A percentile compares a stretch with the other conserved stretches of the same genome.
phyloP scores from a whole-genome alignment of 1,140 invertebrate species.

The Sitodiplosis mosellana region DNA sequence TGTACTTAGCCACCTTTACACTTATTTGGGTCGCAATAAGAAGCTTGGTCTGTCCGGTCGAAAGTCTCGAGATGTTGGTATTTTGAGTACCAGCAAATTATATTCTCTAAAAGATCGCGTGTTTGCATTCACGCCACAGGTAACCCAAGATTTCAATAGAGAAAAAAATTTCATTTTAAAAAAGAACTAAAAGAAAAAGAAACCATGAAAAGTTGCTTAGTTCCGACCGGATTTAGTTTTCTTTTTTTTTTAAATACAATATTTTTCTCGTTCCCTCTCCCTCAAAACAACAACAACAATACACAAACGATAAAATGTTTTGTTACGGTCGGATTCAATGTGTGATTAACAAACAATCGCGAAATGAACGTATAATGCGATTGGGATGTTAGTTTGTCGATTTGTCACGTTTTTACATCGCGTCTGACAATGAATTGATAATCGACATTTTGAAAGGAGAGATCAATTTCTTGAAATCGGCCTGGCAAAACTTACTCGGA shows the following conservation, averaged over 20 bases:
- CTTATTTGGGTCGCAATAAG: slow-evolving; percentile 82
- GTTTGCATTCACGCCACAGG: slow-evolving; percentile 97
- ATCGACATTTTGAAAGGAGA: slow-evolving; percentile 93
- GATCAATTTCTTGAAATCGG: slow-evolving; percentile 90
- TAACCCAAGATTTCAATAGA: slow-evolving; percentile 27
- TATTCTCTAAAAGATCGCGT: slow-evolving; percentile 91
- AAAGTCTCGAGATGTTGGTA: slow-evolving; percentile 88
- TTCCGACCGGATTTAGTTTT: slow-evolving; percentile 3
- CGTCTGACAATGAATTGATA: slow-evolving; percentile 90
- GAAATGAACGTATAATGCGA: too few species aligned
- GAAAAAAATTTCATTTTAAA: too few species aligned
- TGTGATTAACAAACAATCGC: too few species aligned
- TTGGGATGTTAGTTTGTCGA: slow-evolving; percentile 66
- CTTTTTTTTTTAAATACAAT: slow-evolving; percentile 13
- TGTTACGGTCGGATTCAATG: slow-evolving; percentile 4
- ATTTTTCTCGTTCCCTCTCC: slow-evolving; percentile 14
- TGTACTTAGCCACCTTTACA: slow-evolving; percentile 86
- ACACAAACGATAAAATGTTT: too few species aligned
- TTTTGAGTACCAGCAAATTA: slow-evolving; percentile 95
- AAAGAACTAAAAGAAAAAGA: too few species aligned
- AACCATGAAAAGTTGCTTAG: not conserved
- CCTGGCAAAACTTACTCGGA: slow-evolving; percentile 87
- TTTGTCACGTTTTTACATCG: slow-evolving; percentile 89
- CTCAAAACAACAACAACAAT: too few species aligned
- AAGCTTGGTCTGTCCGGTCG: slow-evolving; percentile 85